phyloP scores from a whole-genome alignment of 2,888 invertebrate genomes.

The Meandrusa payeni region DNA sequence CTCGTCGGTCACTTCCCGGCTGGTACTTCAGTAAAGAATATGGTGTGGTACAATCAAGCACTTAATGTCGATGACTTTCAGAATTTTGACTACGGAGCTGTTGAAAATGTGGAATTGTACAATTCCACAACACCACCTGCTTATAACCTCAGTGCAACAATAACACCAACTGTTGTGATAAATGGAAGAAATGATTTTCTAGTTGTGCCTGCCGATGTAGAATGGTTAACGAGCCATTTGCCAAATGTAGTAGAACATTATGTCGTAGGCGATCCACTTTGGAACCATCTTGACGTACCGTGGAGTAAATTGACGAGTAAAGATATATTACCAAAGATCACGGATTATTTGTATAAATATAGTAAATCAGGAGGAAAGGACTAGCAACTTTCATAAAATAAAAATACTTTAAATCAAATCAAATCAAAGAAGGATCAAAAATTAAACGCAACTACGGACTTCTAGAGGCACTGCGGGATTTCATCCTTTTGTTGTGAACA shows the following conservation, averaged over 20 bases:
- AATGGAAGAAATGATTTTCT: slow-evolving; percentile 38
- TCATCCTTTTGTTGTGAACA: too few relatives aligned
- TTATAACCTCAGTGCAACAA: slow-evolving; percentile 34
- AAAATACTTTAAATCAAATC: too few relatives aligned
- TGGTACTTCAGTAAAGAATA: slow-evolving; percentile 64
- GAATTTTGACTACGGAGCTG: slow-evolving; percentile 35
- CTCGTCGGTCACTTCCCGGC: slow-evolving; percentile 39
- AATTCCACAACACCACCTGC: slow-evolving; percentile 30
- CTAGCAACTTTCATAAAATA: too few relatives aligned
- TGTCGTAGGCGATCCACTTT: slow-evolving; percentile 3
- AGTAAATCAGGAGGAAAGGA: not conserved
- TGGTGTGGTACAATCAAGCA: slow-evolving; percentile 44
- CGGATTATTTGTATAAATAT: slow-evolving; percentile 9
- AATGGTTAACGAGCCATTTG: slow-evolving; percentile 28
- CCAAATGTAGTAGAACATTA: slow-evolving; percentile 31
- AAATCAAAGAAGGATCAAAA: too few relatives aligned
- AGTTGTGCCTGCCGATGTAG: slow-evolving; percentile 30
- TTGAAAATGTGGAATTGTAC: slow-evolving; percentile 32
- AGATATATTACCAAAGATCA: slow-evolving; percentile 15
- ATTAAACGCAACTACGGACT: too few relatives aligned
- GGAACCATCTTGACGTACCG: slow-evolving; percentile 13
- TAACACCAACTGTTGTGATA: slow-evolving; percentile 32
- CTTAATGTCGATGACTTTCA: slow-evolving; percentile 33
- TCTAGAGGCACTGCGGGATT: too few relatives aligned
- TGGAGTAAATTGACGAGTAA: slow-evolving; percentile 12